Base-by-base conservation (phyloP, 2,888 invertebrate species). In the Drosophila hawaiiensis region DNA sequence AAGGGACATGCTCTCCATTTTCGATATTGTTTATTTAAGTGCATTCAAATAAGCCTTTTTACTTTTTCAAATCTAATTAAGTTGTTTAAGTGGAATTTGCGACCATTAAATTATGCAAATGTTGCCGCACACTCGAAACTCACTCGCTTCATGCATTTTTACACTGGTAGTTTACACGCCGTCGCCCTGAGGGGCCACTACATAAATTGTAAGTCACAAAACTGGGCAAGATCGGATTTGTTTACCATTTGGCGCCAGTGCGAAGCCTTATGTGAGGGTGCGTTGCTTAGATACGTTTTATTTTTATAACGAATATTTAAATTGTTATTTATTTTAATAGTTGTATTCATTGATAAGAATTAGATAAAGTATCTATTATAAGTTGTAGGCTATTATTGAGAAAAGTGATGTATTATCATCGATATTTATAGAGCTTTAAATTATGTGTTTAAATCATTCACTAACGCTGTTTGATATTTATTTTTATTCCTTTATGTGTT, bases 61-160 rank as follows among this genome's bases (percentile, higher is more conserved):
- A 83, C 71, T 78, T 79, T 80, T 73, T 73, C 64, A 19, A 74
- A 89, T 84, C 84, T 85, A 85, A 85, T 85, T 85, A 85, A 85
- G 85, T 85, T 89, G 85, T 85, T 85, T 82, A 84, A 82, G 78
- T 75, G 85, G 85, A 85, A 85, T 85, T 85, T 89, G 82, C 66
- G 78, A 68, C 82, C 89, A 89, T 89, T 84, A 89, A 84, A 85
- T 89, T 89, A 89, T 85, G 85, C 86, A 85, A 85, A 85, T 88
- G 60, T 58, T 59, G 73, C 71, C 66, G 71, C 77, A 68, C 70
- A 66, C 56, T 55, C 25, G 55, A 50, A 55, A 69, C 59, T 60
- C 56, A 52, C 50, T 52, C 55, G 56, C 35, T 19, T 53, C 53
- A 59, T 71, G 49, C 54, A 76, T 47, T 69, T 84, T 85, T 83